Evolutionary conservation across 2,113 vertebrate genomes (phyloP).

Genomic region (Prolemur simus): DNA sequence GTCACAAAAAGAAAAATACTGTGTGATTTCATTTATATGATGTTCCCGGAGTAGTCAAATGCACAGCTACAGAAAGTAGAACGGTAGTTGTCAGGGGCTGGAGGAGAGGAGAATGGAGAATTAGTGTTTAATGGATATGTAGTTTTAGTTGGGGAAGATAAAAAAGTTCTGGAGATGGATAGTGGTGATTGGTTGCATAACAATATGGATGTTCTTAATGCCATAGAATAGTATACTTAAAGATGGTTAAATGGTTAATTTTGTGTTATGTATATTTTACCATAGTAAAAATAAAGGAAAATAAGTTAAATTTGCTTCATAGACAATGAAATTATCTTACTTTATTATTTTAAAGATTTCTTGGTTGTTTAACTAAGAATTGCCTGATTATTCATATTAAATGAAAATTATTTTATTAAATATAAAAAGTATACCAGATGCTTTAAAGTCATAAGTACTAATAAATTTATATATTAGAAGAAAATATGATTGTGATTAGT

Average conservation of each 20-base stretch:
- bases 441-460: neutral
- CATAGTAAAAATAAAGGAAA: neutral
- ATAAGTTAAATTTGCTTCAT: neutral
- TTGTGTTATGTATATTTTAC: neutral
- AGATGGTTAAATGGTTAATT: neutral
- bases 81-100: neutral
- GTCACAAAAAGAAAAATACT: neutral
- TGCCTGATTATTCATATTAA: neutral
- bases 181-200: neutral
- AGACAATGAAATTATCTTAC: neutral
- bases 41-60: neutral
- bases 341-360: neutral
- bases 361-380: neutral
- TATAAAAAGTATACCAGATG: neutral
- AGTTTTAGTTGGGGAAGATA: neutral
- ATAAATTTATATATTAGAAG: neutral
- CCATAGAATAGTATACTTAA: neutral
- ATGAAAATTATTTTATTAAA: neutral
- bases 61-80: neutral
- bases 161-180: neutral
- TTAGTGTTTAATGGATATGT: too few relatives aligned
- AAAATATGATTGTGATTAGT: neutral
- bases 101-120: neutral
- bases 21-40: neutral
- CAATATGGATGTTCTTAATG: neutral